Percentiles rank a stretch among this genome's conserved stretches.
Evolutionary conservation across 2,888 invertebrate genomes (phyloP).

Genomic region (Cyrtodaria siliqua): DNA sequence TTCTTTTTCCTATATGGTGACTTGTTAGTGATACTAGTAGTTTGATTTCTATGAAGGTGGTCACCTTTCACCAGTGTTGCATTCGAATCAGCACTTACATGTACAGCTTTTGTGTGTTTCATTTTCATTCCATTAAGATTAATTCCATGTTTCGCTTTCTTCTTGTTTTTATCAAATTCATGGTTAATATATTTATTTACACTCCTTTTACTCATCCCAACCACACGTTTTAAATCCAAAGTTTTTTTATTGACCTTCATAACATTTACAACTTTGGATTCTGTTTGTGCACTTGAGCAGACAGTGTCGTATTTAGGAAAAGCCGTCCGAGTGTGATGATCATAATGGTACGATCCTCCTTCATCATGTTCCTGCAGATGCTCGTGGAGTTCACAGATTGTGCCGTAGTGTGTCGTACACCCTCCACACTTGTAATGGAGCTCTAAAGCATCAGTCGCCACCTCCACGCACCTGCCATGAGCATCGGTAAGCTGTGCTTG

Average conservation of each 20-base stretch:
- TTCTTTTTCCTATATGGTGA: too few relatives aligned
- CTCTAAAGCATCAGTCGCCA: background rate
- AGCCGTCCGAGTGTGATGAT: constrained; percentile 3
- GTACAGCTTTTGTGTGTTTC: too few relatives aligned
- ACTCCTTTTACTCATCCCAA: background rate
- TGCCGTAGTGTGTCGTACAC: background rate
- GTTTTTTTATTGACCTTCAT: background rate
- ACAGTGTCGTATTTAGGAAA: constrained; percentile 1
- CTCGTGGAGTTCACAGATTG: constrained; percentile 6
- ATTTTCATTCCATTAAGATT: too few relatives aligned
- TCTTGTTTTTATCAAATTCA: too few relatives aligned
- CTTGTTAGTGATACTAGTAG: too few relatives aligned
- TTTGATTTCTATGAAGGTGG: too few relatives aligned
- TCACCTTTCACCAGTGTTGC: too few relatives aligned
- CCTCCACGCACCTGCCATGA: too few relatives aligned
- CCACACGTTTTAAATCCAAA: background rate
- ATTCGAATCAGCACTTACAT: too few relatives aligned
- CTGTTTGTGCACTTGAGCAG: constrained; percentile 2
- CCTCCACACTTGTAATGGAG: background rate
- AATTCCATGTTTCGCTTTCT: too few relatives aligned
- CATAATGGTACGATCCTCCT: constrained; percentile 6
- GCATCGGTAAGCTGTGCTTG: too few relatives aligned
- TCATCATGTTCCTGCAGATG: background rate
- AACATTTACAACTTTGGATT: background rate
- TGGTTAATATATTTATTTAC: background rate